These are phyloP conservation scores for Eurytoma californica DNA, from an alignment of 2,888 invertebrate genomes.

Conservation along the genomic window DNA sequence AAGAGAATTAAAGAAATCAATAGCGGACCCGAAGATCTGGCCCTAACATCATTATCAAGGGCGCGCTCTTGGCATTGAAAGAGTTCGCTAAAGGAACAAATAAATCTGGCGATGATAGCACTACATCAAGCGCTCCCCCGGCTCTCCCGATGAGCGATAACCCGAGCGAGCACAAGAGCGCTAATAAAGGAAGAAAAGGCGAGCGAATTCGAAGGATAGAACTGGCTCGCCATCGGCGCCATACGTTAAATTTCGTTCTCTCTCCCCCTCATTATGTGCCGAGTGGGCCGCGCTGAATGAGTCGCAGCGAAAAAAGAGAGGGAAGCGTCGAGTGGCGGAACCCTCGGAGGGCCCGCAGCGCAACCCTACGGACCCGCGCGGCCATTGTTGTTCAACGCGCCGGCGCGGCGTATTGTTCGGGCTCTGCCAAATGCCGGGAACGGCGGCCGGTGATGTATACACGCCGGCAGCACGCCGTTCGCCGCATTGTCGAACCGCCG, in stretches of 20 bases:
- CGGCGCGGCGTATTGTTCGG: conserved; percentile 60
- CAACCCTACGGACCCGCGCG: neutral
- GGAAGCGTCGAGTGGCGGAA: conserved; percentile 22
- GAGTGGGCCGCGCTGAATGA: conserved; percentile 5
- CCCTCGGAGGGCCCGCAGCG: conserved; percentile 4
- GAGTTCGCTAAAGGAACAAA: too few species aligned
- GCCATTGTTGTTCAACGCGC: conserved; percentile 63
- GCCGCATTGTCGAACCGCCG: neutral
- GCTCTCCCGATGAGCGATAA: conserved; percentile 16
- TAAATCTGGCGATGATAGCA: conserved; percentile 9
- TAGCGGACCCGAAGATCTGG: too few species aligned
- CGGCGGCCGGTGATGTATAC: neutral
- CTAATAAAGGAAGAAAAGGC: conserved; percentile 60
- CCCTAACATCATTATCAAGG: too few species aligned
- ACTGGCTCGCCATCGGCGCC: neutral
- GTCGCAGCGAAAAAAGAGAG: conserved; percentile 26
- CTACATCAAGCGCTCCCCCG: conserved; percentile 12
- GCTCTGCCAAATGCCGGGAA: conserved; percentile 62
- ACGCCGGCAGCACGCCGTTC: neutral
- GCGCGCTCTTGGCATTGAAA: too few species aligned
- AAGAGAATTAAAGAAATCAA: too few species aligned
- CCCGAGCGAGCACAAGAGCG: conserved; percentile 25
- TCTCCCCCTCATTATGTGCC: conserved; percentile 28
- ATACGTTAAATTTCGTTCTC: conserved; percentile 30
- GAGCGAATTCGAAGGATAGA: neutral